Percentiles rank a stretch among this genome's conserved stretches.
Evolutionary conservation across 2,113 vertebrate genomes (phyloP).

Genomic region (Myocastor coypus): DNA sequence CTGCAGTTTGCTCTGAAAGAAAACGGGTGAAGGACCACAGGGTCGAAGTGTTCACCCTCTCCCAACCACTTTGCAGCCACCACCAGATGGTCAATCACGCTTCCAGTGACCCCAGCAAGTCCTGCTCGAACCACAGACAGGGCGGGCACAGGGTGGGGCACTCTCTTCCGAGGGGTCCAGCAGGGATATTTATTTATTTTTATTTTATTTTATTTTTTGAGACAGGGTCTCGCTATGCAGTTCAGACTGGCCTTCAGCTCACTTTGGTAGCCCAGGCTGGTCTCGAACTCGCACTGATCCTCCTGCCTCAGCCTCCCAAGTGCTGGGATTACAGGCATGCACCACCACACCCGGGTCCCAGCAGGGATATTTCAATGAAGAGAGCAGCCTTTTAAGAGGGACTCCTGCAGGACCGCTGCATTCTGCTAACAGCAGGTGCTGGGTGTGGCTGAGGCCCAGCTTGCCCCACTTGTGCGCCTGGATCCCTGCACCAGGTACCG

Average conservation of each 20-base stretch:
- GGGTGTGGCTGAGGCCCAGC: not conserved
- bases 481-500: not conserved
- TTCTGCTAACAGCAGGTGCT: not conserved
- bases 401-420: not conserved
- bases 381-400: not conserved
- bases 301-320: too few relatives aligned
- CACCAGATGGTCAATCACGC: not conserved
- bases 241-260: too few relatives aligned
- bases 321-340: too few relatives aligned
- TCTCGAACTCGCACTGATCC: too few relatives aligned
- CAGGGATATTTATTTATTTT: too few relatives aligned
- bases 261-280: too few relatives aligned
- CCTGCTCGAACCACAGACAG: not conserved
- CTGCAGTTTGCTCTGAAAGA: not conserved
- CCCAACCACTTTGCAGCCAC: not conserved
- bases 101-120: not conserved
- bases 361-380: not conserved
- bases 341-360: too few relatives aligned
- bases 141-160: not conserved
- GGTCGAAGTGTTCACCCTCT: not conserved
- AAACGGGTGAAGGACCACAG: not conserved
- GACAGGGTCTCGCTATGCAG: too few relatives aligned
- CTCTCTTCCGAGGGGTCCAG: not conserved
- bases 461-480: not conserved
- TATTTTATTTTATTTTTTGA: too few relatives aligned